phyloP scores from a whole-genome alignment of 2,888 invertebrate genomes.

The Loripinus fragilis region DNA sequence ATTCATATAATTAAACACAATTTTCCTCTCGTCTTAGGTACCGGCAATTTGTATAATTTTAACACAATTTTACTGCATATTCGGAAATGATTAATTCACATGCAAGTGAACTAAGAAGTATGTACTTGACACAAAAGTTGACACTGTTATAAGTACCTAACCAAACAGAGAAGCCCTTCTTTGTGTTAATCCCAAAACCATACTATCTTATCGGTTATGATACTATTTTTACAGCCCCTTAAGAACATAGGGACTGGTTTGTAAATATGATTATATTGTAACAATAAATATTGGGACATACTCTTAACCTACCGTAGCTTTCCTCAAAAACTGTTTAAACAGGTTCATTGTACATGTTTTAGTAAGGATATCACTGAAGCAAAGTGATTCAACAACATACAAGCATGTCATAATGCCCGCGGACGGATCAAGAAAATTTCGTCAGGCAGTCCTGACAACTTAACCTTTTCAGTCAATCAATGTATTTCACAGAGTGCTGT shows the following conservation, averaged over 20 bases:
- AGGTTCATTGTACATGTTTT: no score
- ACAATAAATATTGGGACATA: no score
- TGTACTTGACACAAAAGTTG: slow-evolving; percentile 14
- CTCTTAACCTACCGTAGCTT: no score
- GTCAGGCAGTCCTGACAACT: no score
- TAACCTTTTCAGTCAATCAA: no score
- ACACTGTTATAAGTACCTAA: not conserved
- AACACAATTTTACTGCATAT: not conserved
- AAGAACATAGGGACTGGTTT: not conserved
- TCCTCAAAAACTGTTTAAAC: no score
- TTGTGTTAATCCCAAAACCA: slow-evolving; percentile 1
- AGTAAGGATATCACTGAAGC: no score
- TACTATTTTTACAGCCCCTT: not conserved
- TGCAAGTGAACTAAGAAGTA: not conserved
- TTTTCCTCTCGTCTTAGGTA: not conserved
- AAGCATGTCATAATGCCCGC: no score
- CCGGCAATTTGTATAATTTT: not conserved
- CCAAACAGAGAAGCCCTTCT: not conserved
- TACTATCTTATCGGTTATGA: not conserved
- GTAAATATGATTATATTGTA: slow-evolving; percentile 15
- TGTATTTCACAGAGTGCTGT: no score
- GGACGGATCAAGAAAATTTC: no score
- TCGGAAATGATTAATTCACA: slow-evolving; percentile 14
- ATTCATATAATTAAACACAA: no score
- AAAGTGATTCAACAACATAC: no score